Base-by-base conservation (phyloP, 2,113 vertebrate species). In the Pelecanus crispus region DNA sequence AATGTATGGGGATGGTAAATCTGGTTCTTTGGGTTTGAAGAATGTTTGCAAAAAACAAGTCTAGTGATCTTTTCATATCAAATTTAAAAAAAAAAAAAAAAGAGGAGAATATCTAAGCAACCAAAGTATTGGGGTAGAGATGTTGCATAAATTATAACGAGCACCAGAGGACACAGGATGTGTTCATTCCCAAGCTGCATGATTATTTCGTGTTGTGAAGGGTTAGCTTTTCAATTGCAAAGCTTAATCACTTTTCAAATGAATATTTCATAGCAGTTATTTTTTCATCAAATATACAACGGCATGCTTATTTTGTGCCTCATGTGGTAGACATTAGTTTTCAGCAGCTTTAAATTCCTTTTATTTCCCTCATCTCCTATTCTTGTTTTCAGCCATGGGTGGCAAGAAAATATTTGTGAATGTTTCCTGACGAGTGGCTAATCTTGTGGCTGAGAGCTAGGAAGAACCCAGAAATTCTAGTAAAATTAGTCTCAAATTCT, bases 181-280 rank as follows among this genome's bases (percentile, higher is more conserved):
- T 97, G 92, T 97, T 98, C 86, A 89, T 98, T 97, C 97, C 97
- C 89, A 96, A 97, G 97, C 97, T 97, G 88, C 94, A 38, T 95
- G 95, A 96, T 95, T 97, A 97, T 97, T 98, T 94, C 45, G 90
- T 97, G 95, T 97, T 98, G 97, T 94, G 97, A 98, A 98, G 97
- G 97, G 97, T 97, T 97, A 96, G 97, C 95, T 97, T 98, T 98
- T 97, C 97, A 97, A 91, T 94, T 97, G 96, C 91, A 96, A 97
- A 97, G 96, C 97, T 98, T 98, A 98, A 98, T 98, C 98, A 98
- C 97, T 97, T 98, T 98, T 98, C 97, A 98, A 85, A 97, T 98
- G 97, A 98, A 97, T 98, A 97, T 98, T 98, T 98, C 96, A 98
- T 98, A 97, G 95, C 96, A 96, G 96, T 97, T 97, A 94, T 94